Base-by-base conservation (phyloP, 1,140 invertebrate species). In the Myzus persicae region DNA sequence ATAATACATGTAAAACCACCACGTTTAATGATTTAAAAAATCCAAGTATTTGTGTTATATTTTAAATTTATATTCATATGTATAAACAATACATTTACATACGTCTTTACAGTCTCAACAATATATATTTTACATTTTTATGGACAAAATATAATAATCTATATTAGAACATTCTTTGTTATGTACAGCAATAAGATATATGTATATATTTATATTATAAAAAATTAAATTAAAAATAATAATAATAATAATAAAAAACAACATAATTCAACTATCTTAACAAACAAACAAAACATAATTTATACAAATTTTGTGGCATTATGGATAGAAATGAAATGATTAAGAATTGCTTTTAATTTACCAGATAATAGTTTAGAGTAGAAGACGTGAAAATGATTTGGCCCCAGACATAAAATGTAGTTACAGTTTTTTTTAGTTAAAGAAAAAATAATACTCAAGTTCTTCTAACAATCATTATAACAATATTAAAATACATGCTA, bases 121-220 rank as follows among this genome's bases (percentile, higher is more conserved):
- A 93, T 85, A 93, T 84, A 82, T 93, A 93, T 48, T 85, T 93
- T 93, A 93, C 91, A 93, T 54, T 92, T 93, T 93, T 93, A 93
- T 93, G 91, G 91, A 93, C 91, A 93, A 93, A 84, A 93, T 93
- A 93, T 93, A 93, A 84, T 93, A 92, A 93, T 93, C 91, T 93
- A 93, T 93, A 93, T 85, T 93, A 93, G 46, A 93, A 82, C 76
- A 84, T 93, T 91, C 38, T 93, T 93, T 93, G 81, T 93, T 93
- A 93, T 93, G 44, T 93, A 93, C 91, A 93, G 46, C 36, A 93
- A 85, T 51, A 84, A 85, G n/a, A 92, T 92, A 92, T 92, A 92
- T 92, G 40, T 46, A 92, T 81, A 90, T 67, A 90, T 67, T 67
- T 92, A 92, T 82, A 92, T 91, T 92, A 84, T 84, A 51, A 82